Evolutionary conservation across 2,888 invertebrate genomes (phyloP), one percentile per base, ranked within the genome.

Genomic region (Sabellastarte sp.): DNA sequence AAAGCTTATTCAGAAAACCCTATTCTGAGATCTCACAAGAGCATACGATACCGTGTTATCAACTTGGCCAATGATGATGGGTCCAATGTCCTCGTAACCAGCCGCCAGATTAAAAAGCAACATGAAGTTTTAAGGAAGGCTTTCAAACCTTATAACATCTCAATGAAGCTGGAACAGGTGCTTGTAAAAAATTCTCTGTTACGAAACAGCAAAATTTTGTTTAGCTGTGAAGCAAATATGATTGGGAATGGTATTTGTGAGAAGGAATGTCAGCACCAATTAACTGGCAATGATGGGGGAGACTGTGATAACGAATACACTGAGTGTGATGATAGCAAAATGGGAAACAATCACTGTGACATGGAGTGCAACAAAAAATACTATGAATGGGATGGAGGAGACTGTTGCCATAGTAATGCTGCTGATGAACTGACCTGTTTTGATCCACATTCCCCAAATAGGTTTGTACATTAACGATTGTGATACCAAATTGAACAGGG

Each of bases 221-320:
- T 76, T 31, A 74, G 74, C 2, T 81, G 81, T 63, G 68, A 76
- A 28, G 73, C 78, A 1, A 64, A 64, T 20, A 71, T 73, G 33
- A 72, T 81, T 20, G 81, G 80, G 3, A 69, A 81, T 63, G 74
- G 73, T 3, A 61, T 69, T 29, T 81, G 81, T 65, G 71, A 81
- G 60, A 63, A 61, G 4, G 75, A 76, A 55, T 81, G 81, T 61
- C 68, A 73, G 26, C 76, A 77, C 62, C 64, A 70, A 2, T 66
- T 68, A 32, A 80, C 79, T 41, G 80, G 77, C 52, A 73, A 78
- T 65, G 81, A 81, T 62, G 81, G 80, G 1, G 81, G 81, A 0
- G 81, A 81, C 65, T 81, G 81, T 66, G 79, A 80, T 41, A 63
- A 59, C 10, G 66, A 70, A 3, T 61, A 50, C n/a, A 24, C 32